Conservation (phyloP, 2,888 invertebrate species). For the Carcina quercana region DNA sequence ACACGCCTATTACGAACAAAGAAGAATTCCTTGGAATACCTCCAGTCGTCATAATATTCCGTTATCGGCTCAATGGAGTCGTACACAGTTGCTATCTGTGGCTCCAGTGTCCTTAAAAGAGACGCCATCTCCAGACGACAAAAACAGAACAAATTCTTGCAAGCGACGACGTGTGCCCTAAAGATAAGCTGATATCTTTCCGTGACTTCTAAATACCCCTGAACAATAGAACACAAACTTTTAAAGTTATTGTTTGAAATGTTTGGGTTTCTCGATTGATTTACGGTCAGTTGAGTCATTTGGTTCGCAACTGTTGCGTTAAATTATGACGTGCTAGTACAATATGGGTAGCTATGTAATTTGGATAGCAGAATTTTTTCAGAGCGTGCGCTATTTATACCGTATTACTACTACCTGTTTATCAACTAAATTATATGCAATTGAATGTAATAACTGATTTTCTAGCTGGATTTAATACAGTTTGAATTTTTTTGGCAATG, state of each 20-base stretch:
- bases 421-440: too few relatives aligned
- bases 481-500: too few relatives aligned
- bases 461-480: too few relatives aligned
- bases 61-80: slow-evolving; percentile 37
- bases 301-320: slow-evolving; percentile 6
- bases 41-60: too few relatives aligned
- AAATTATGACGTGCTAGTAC: slow-evolving; percentile 7
- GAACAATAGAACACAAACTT: slow-evolving; percentile 15
- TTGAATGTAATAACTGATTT: too few relatives aligned
- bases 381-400: too few relatives aligned
- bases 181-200: slow-evolving; percentile 32
- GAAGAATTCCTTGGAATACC: too few relatives aligned
- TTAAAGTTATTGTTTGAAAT: slow-evolving; percentile 7
- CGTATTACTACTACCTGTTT: too few relatives aligned
- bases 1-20: background rate
- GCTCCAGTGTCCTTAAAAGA: slow-evolving; percentile 27
- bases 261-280: slow-evolving; percentile 10
- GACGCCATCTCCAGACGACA: slow-evolving; percentile 30
- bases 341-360: slow-evolving; percentile 1
- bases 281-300: slow-evolving; percentile 6
- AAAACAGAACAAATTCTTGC: slow-evolving; percentile 36
- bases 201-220: slow-evolving; percentile 27
- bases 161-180: slow-evolving; percentile 21
- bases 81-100: slow-evolving; percentile 29
- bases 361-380: background rate